A percentile compares a stretch with the other conserved stretches of the same genome.
phyloP scores from a whole-genome alignment of 2,113 vertebrate species.

The Isichthys henryi region DNA sequence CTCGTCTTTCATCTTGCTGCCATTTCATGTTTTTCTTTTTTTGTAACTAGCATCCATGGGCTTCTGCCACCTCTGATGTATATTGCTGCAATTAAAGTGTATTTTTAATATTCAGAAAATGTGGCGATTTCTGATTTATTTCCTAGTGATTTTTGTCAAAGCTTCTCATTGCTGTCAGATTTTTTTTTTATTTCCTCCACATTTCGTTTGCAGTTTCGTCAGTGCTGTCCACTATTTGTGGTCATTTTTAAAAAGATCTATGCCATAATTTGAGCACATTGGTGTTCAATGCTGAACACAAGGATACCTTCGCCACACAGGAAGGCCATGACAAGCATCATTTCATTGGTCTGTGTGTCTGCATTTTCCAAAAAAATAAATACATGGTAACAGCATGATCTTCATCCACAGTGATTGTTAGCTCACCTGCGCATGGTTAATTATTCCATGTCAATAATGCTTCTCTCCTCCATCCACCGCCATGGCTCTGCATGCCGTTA shows the following conservation, averaged over 20 bases:
- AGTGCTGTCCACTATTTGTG: not conserved
- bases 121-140: not conserved
- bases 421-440: not conserved
- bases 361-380: not conserved
- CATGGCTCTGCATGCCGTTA: slow-evolving; percentile 52
- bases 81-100: not conserved
- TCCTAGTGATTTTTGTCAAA: not conserved
- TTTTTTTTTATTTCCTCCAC: not conserved
- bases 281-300: not conserved
- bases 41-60: not conserved
- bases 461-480: slow-evolving; percentile 33
- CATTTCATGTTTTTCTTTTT: slow-evolving; percentile 49
- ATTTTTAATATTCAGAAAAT: not conserved
- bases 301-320: not conserved
- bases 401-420: not conserved
- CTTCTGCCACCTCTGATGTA: not conserved
- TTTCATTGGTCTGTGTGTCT: not conserved
- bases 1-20: slow-evolving; percentile 30
- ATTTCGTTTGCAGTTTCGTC: not conserved
- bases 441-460: not conserved
- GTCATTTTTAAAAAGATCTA: not conserved
- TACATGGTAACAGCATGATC: slow-evolving; percentile 2
- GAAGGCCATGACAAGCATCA: not conserved
- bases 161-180: not conserved
- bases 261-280: not conserved